phyloP scores from a whole-genome alignment of 2,888 invertebrate species.

The Pteria penguin region DNA sequence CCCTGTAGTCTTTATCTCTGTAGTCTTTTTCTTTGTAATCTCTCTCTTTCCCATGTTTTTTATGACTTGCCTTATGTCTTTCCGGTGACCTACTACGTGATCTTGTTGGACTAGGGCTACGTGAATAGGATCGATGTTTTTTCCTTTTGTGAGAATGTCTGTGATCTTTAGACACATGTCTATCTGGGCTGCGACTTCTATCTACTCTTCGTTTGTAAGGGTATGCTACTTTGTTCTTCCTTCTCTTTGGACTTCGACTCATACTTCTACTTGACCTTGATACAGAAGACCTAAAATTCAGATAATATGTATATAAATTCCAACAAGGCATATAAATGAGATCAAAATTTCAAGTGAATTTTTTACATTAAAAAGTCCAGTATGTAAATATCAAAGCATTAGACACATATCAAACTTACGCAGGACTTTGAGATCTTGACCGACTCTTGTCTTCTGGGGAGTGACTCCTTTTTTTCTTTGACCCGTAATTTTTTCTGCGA shows the following conservation, averaged over 20 bases:
- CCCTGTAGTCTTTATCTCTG: conserved; percentile 50
- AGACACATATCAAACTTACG: not conserved
- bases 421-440: conserved; percentile 50
- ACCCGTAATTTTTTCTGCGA: conserved; percentile 50
- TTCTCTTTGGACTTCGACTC: conserved; percentile 53
- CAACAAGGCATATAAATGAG: no score
- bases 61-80: conserved; percentile 47
- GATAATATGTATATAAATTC: no score
- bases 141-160: conserved; percentile 65
- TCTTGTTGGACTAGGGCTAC: conserved; percentile 56
- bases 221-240: conserved; percentile 49
- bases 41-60: conserved; percentile 46
- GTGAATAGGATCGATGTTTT: conserved; percentile 52
- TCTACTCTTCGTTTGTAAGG: conserved; percentile 61
- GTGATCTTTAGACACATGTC: conserved; percentile 56
- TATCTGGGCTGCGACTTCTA: conserved; percentile 54
- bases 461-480: conserved; percentile 41
- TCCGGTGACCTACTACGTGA: conserved; percentile 49
- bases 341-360: no score
- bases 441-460: conserved; percentile 44
- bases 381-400: no score
- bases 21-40: conserved; percentile 24
- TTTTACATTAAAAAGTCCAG: no score
- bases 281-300: conserved; percentile 50
- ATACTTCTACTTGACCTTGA: conserved; percentile 56